Base-by-base conservation (phyloP, 2,888 invertebrate species). In the Stenodera caucasica region DNA sequence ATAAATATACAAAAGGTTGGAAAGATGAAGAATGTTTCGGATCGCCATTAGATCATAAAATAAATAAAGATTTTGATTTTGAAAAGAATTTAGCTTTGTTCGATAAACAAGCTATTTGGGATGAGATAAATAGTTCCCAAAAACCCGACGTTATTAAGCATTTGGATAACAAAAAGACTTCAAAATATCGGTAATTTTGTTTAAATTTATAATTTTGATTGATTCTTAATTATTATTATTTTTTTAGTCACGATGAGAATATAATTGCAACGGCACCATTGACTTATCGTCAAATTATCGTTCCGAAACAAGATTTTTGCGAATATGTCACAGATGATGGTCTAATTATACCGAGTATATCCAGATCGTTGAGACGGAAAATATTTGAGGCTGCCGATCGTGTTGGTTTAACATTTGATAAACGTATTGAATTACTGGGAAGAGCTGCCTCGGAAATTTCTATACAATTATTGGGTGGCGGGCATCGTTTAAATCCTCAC, bases 51-150 rank as follows among this genome's bases (percentile, higher is more conserved):
- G 89, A 90, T 67, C 85, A 87, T 57, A 84, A 84, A 55, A 78
- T 88, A 55, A 84, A 82, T 68, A 85, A 90, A 76, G 96, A 96
- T 73, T 96, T 96, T 83, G 96, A 96, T 84, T 96, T 96, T 84
- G 96, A 96, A 78, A 94, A 93, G 67, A 96, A 96, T 82, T 83
- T 96, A 57, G 94, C 94, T 21, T 82, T 96, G 52, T 96, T 96
- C 81, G 90, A 96, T 81, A 96, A 96, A 81, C 82, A 87, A 81
- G 90, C 90, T 23, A 84, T 91, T 53, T 91, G 89, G 86, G 87
- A 91, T 72, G 87, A 90, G 78, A 86, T 91, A 52, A 87, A 89
- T 74, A 78, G 77, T 70, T 82, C 84, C 4, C 83, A 84, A 61
- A 87, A 85, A 70, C 87, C 88, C 1, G 88, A 88, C 70, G 80